Evolutionary conservation across 2,888 invertebrate genomes (phyloP).

Genomic region (Rhyacophila evoluta): DNA sequence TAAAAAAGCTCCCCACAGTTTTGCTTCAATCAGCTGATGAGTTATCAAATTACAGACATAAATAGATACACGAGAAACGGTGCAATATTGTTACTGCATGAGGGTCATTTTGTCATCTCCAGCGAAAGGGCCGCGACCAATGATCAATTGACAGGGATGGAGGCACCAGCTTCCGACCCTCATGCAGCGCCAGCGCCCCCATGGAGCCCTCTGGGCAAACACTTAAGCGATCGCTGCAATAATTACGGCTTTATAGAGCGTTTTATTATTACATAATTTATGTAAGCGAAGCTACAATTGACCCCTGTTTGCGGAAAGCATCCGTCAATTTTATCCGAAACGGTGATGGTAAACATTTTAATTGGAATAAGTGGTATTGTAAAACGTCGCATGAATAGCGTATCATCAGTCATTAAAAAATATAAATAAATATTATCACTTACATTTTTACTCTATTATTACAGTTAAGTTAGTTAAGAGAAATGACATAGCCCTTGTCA

Average conservation of each 20-base stretch:
- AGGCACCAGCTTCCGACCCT: slow-evolving; percentile 49
- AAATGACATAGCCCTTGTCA: too few species aligned
- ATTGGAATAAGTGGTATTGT: too few species aligned
- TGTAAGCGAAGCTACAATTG: slow-evolving; percentile 46
- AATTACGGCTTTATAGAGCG: slow-evolving; percentile 53
- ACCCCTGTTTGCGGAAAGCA: slow-evolving; percentile 49
- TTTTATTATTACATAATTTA: slow-evolving; percentile 52
- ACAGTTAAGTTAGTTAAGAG: too few species aligned
- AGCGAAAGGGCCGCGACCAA: slow-evolving; percentile 1
- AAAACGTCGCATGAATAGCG: too few species aligned
- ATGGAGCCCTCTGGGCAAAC: slow-evolving; percentile 29
- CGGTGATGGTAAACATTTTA: neutral
- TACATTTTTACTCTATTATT: too few species aligned
- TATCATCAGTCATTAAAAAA: too few species aligned
- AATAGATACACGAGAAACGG: neutral
- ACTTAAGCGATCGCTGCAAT: slow-evolving; percentile 46
- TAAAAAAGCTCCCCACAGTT: neutral
- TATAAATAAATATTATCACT: too few species aligned
- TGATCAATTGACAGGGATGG: slow-evolving; percentile 25
- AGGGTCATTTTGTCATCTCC: neutral
- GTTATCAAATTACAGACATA: neutral
- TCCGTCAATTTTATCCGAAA: slow-evolving; percentile 26
- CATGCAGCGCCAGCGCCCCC: slow-evolving; percentile 40
- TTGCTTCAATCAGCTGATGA: neutral
- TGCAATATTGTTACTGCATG: neutral